phyloP scores from a whole-genome alignment of 2,113 vertebrate species.

The Protobothrops mucrosquamatus region DNA sequence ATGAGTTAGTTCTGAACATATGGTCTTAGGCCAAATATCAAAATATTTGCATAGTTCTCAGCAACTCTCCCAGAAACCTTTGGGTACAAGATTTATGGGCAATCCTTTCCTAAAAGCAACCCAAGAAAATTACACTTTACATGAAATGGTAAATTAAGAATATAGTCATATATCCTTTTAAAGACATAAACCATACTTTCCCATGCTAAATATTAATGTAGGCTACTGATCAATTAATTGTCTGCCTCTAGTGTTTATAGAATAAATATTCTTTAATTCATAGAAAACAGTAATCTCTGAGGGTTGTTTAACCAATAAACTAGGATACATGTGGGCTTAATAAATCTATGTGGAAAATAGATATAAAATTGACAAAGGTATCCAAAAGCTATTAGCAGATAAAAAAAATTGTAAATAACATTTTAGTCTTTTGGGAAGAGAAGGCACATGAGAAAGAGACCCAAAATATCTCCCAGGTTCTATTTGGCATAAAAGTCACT shows the following conservation, averaged over 20 bases:
- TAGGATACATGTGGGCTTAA: not conserved
- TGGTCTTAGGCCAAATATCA: slow-evolving; percentile 43
- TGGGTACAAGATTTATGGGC: slow-evolving; percentile 58
- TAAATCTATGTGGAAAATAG: not conserved
- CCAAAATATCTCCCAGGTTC: not conserved
- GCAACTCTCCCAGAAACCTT: slow-evolving; percentile 40
- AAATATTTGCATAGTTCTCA: slow-evolving; percentile 56
- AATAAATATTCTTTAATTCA: not conserved
- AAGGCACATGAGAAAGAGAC: not conserved
- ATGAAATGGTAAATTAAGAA: slow-evolving; percentile 25
- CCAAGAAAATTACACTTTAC: slow-evolving; percentile 46
- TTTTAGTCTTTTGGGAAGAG: not conserved
- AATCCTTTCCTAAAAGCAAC: slow-evolving; percentile 45
- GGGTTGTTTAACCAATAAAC: not conserved
- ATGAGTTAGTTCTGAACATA: slow-evolving; percentile 40
- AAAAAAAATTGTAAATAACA: not conserved
- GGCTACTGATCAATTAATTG: not conserved
- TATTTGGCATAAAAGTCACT: not conserved
- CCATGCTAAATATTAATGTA: not conserved
- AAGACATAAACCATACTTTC: not conserved
- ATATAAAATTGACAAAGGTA: not conserved
- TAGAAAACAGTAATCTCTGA: not conserved
- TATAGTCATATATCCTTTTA: slow-evolving; percentile 26
- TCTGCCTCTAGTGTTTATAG: not conserved
- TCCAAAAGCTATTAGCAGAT: not conserved